Percentiles rank a stretch among this genome's conserved stretches.
Conservation (phyloP, 2,888 invertebrate species). For the Enchytraeus crypticus region DNA sequence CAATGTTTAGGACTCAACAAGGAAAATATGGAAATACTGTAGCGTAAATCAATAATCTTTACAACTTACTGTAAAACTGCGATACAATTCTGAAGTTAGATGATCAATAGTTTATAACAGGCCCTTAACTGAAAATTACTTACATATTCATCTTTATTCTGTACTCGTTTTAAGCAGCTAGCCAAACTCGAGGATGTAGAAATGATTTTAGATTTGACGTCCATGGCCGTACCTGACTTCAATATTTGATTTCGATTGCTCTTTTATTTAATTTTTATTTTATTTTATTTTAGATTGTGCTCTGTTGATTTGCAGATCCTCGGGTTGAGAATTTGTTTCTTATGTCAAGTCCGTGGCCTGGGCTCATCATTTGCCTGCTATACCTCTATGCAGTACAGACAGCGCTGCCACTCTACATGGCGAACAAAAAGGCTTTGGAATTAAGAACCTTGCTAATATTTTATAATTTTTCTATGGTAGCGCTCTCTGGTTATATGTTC, state of each 20-base stretch:
- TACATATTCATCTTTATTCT: no score
- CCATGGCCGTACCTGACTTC: not conserved
- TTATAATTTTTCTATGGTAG: slow-evolving; percentile 81
- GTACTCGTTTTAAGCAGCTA: no score
- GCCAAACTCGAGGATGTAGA: not conserved
- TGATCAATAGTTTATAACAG: no score
- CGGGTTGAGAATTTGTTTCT: slow-evolving; percentile 78
- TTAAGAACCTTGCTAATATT: slow-evolving; percentile 68
- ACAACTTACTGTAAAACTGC: no score
- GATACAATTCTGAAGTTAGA: no score
- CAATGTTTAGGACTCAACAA: no score
- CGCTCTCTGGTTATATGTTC: slow-evolving; percentile 83
- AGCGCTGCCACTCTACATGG: slow-evolving; percentile 74
- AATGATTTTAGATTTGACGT: not conserved
- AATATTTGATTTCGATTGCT: not conserved
- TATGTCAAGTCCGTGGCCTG: slow-evolving; percentile 81
- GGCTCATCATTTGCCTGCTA: slow-evolving; percentile 68
- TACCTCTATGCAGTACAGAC: slow-evolving; percentile 74
- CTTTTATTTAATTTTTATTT: no score
- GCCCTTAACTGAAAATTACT: no score
- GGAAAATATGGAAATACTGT: no score
- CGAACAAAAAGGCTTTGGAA: slow-evolving; percentile 76
- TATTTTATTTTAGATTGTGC: no score
- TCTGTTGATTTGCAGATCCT: slow-evolving; percentile 70
- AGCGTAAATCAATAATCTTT: no score